Conservation (phyloP, 2,888 invertebrate species). For the Bombyx huttoni region DNA sequence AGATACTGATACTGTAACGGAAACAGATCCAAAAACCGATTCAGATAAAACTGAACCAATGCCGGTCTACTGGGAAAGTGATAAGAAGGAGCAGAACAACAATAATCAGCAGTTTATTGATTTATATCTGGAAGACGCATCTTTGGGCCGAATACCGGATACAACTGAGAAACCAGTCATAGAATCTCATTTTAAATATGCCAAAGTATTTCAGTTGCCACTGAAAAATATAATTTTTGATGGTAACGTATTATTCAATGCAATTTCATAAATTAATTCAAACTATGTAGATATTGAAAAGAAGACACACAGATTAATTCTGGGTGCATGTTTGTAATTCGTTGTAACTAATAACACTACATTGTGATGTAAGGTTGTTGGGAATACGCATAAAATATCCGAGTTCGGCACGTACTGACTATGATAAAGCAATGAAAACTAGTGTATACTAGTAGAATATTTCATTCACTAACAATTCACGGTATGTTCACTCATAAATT, state of each 20-base stretch:
- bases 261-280: slow-evolving; percentile 19
- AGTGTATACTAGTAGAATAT: not conserved
- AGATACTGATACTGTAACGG: slow-evolving; percentile 15
- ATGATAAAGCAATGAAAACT: not conserved
- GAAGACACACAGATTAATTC: slow-evolving; percentile 66
- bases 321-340: slow-evolving; percentile 36
- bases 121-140: slow-evolving; percentile 42
- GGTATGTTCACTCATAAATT: no score
- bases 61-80: slow-evolving; percentile 63
- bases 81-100: slow-evolving; percentile 37
- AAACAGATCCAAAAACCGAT: slow-evolving; percentile 12
- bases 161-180: slow-evolving; percentile 43
- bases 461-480: not conserved
- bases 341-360: not conserved
- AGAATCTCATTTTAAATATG: slow-evolving; percentile 61
- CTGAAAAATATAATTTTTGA: slow-evolving; percentile 36
- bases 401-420: slow-evolving; percentile 5
- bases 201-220: slow-evolving; percentile 42
- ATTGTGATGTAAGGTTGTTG: not conserved
- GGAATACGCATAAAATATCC: slow-evolving; percentile 5
- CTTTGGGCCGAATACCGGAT: slow-evolving; percentile 53
- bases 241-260: slow-evolving; percentile 51
- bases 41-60: slow-evolving; percentile 42
- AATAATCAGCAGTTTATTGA: slow-evolving; percentile 51
- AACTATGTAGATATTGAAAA: slow-evolving; percentile 15